Evolutionary conservation across 1,140 invertebrate genomes (phyloP).

Genomic region (Spodoptera litura): DNA sequence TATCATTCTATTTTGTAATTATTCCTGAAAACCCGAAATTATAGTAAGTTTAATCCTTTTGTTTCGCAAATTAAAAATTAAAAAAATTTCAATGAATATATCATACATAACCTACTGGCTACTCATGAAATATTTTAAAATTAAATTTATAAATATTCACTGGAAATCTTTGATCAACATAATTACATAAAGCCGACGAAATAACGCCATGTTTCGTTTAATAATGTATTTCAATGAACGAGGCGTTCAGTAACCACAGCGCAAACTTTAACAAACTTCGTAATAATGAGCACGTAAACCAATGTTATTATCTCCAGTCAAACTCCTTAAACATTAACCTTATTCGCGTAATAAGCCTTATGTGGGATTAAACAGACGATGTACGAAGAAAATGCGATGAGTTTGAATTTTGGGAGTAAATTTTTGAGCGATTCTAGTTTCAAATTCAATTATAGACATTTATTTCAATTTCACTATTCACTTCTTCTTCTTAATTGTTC

Average conservation of each 20-base stretch:
- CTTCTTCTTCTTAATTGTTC: too few species aligned
- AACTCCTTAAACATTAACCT: slow-evolving; percentile 14
- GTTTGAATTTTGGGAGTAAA: too few species aligned
- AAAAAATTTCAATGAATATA: too few species aligned
- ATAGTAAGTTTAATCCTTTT: background rate
- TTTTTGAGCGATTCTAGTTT: too few species aligned
- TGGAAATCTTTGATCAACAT: slow-evolving; percentile 4
- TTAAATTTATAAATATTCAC: background rate
- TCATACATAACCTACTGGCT: too few species aligned
- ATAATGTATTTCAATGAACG: slow-evolving; percentile 24
- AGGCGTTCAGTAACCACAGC: background rate
- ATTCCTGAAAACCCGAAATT: too few species aligned
- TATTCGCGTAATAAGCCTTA: background rate
- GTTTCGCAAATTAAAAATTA: too few species aligned
- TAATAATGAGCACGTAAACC: slow-evolving; percentile 29
- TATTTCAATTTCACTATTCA: too few species aligned
- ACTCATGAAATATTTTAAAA: background rate
- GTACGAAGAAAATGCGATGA: too few species aligned
- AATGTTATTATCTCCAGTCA: slow-evolving; percentile 18
- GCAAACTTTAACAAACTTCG: slow-evolving; percentile 13
- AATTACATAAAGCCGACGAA: slow-evolving; percentile 23
- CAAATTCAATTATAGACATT: too few species aligned
- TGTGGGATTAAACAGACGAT: background rate
- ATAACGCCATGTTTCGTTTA: slow-evolving; percentile 30
- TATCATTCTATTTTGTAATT: too few species aligned